Conservation (phyloP, 1,140 invertebrate species). For the Drosophila bocqueti region DNA sequence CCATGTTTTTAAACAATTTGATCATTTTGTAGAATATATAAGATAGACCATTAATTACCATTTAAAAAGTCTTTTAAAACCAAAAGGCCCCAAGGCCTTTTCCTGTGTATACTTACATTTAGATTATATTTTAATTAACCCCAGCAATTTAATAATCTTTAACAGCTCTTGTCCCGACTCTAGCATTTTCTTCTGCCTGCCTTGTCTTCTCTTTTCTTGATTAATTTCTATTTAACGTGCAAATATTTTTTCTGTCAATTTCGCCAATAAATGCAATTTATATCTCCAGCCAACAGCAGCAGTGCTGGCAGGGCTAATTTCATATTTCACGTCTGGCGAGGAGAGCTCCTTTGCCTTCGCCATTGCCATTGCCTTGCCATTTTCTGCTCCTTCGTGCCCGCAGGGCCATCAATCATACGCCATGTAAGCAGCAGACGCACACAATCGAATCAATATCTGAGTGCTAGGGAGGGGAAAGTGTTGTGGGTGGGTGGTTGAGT, state of each 20-base stretch:
- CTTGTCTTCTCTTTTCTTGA: slow-evolving; percentile 18
- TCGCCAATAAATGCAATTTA: slow-evolving; percentile 71
- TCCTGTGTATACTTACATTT: background rate
- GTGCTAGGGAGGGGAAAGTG: slow-evolving; percentile 18
- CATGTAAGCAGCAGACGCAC: slow-evolving; percentile 69
- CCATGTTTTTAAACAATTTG: no score
- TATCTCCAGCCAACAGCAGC: slow-evolving; percentile 31
- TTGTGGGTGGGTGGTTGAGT: slow-evolving; percentile 14
- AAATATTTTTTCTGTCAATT: slow-evolving; percentile 75
- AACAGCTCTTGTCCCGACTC: background rate
- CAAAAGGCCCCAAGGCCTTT: background rate
- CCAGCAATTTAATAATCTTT: slow-evolving; percentile 2
- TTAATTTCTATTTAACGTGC: slow-evolving; percentile 77
- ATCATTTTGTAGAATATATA: no score
- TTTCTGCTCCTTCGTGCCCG: slow-evolving; percentile 27
- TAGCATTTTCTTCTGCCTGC: background rate
- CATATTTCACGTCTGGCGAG: slow-evolving; percentile 55
- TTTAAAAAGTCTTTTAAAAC: background rate
- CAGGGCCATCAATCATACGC: slow-evolving; percentile 81
- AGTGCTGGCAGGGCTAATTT: slow-evolving; percentile 55
- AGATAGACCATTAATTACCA: background rate
- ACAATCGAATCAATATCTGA: slow-evolving; percentile 61
- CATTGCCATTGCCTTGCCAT: background rate
- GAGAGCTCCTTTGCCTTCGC: slow-evolving; percentile 6
- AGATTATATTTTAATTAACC: slow-evolving; percentile 2